Evolutionary conservation across 2,113 vertebrate species (phyloP), one percentile per base, ranked within the genome.

Genomic region (Pterocles burchelli): DNA sequence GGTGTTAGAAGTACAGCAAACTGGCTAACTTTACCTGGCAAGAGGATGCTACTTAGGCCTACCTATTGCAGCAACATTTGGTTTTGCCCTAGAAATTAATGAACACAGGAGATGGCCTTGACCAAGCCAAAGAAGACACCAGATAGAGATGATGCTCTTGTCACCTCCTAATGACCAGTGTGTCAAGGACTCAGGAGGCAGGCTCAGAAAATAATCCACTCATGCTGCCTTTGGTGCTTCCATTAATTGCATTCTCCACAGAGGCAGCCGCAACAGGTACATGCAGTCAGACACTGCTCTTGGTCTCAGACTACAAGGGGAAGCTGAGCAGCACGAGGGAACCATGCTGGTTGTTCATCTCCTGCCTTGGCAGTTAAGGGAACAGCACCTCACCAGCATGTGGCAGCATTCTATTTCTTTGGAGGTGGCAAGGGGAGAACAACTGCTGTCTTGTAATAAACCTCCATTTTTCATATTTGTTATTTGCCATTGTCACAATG

Each of bases 151-250:
- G 25, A 58, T 38, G 46, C 19, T 61, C 11, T 22, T 51, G 17
- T 14, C 29, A 55, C 34, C 31, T 76, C 25, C 49, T 71, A 20
- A 22, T 5, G 36, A 49, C 25, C 25, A 34, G 33, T 3, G 8
- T 65, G 51, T 29, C 51, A 38, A 28, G 33, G 22, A 31, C 26
- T 49, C 26, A 10, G 36, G 16, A 65, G 33, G 49, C 31, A 70
- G 21, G 41, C 31, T 70, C 14, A 62, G 34, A 54, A 76, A 55
- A 57, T 15, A 41, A 68, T 2, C 65, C 0, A 0, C 10, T 10
- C 13, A n/a, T 26, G 57, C 38, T 33, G 34, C 41, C 25, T 28
- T 33, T 7, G 41, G 26, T 63, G 55, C 17, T 70, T 55, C 49
- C 20, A 36, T 43, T 34, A 36, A 51, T 4, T 29, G 18, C 33